A percentile compares a stretch with the other conserved stretches of the same genome.
Conservation (phyloP, 2,113 vertebrate genomes). For the Ochotona princeps region DNA sequence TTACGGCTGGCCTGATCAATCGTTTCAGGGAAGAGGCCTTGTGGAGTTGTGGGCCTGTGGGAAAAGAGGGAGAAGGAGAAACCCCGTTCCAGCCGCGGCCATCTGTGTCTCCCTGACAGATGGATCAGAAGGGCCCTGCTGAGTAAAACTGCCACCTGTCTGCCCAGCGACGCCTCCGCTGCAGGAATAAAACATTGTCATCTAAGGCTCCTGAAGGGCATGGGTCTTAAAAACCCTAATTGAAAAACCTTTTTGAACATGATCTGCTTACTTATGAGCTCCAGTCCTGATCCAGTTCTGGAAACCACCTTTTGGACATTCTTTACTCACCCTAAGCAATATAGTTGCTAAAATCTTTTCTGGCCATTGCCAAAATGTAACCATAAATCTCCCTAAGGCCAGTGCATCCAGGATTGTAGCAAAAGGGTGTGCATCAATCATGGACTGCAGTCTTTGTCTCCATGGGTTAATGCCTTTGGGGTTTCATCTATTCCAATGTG, state of each 20-base stretch:
- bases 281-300: background rate
- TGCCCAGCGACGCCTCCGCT: background rate
- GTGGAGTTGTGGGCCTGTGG: fast-evolving
- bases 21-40: conserved; percentile 48
- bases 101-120: background rate
- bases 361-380: fast-evolving
- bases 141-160: conserved; percentile 68
- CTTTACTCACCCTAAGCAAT: background rate
- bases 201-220: background rate
- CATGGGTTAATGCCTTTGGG: background rate
- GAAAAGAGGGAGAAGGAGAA: background rate
- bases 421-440: background rate
- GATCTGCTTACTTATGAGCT: background rate
- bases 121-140: conserved; percentile 59
- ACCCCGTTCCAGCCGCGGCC: conserved; percentile 18
- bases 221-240: conserved; percentile 47
- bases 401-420: background rate
- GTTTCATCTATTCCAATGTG: no score
- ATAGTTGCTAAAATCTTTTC: fast-evolving
- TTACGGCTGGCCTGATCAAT: background rate
- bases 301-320: conserved; percentile 44
- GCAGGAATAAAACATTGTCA: conserved; percentile 8
- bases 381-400: background rate
- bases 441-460: background rate
- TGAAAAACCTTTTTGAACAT: no score